Evolutionary conservation across 1,140 invertebrate genomes (phyloP), one percentile per base, ranked within the genome.

Genomic region (Apolygus lucorum): DNA sequence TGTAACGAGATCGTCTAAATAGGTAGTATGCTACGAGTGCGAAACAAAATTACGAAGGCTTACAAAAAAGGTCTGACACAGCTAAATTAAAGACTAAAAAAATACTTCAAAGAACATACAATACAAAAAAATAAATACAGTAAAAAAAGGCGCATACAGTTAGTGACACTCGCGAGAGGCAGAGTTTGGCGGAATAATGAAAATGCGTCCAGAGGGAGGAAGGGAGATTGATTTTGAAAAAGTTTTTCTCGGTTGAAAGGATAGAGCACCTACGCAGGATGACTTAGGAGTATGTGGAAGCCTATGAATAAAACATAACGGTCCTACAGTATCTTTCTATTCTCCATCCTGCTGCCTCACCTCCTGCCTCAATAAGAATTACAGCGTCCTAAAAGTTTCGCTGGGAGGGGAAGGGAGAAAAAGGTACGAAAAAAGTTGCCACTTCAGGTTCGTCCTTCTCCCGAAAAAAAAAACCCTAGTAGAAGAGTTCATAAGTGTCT

Each of bases 401-500:
- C 13, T 59, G 54, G 54, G 8, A 4, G 54, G 22, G 54, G 22
- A 24, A 59, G 54, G 22, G 13, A 21, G 54, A 59, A 24, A 4
- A 24, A 59, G 54, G 22, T 13, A 24, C 13, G 22, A 49, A 17
- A 24, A 59, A 59, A 59, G 54, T 59, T 59, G 13, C 54, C 54
- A 59, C 54, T 59, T 24, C 54, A 21, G 8, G 2, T 59, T 24
- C 22, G 54, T n/a, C 17, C 34, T 21, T 21, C 54, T 59, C 54
- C 54, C 54, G 54, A 49, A 49, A 17, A 17, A 49, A 49, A n/a
- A n/a, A n/a, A n/a, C n/a, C 17, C 34, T 11, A 49, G 34, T 17
- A 24, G 54, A 59, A 22, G 22, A 59, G 54, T 59, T 59, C 54
- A 59, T 59, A 59, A 59, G 54, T 59, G 54, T 59, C 22, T 59